Percentiles rank a stretch among this genome's conserved stretches.
phyloP scores from a whole-genome alignment of 2,888 invertebrate genomes.

The Helobdella robusta region DNA sequence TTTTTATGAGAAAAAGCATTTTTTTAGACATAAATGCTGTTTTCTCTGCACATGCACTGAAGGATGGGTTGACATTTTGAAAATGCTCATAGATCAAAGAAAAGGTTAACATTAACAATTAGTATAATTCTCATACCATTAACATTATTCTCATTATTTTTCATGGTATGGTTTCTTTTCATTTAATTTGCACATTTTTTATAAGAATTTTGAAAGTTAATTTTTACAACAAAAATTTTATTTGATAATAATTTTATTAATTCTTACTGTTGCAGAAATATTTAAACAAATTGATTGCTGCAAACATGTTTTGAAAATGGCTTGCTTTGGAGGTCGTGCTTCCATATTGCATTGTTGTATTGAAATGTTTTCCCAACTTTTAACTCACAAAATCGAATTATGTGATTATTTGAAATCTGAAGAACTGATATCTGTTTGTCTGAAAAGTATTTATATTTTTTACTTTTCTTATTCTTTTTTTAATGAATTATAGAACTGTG shows the following conservation, averaged over 20 bases:
- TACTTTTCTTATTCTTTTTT: no score
- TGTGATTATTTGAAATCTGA: no score
- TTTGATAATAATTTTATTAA: neutral
- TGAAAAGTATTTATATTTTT: no score
- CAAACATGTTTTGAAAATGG: conserved; percentile 8
- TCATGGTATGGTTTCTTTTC: no score
- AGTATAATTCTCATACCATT: no score
- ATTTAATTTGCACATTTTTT: no score
- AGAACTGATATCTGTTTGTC: no score
- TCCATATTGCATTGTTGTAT: conserved; percentile 5
- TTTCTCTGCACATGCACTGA: neutral
- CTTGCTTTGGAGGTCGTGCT: conserved; percentile 8
- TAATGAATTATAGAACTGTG: no score
- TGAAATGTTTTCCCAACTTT: neutral
- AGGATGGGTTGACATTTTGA: conserved; percentile 11
- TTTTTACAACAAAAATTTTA: neutral
- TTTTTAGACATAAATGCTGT: neutral
- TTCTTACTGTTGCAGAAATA: neutral
- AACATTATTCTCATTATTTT: no score
- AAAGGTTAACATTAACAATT: no score
- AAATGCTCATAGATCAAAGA: conserved; percentile 2
- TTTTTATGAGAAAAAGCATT: neutral
- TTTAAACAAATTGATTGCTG: neutral
- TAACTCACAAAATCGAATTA: conserved; percentile 1
- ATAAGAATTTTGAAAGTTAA: no score